Percentiles rank a stretch among this genome's conserved stretches.
phyloP scores from a whole-genome alignment of 2,797 vertebrate genomes.

The Cossypha niveicapilla region DNA sequence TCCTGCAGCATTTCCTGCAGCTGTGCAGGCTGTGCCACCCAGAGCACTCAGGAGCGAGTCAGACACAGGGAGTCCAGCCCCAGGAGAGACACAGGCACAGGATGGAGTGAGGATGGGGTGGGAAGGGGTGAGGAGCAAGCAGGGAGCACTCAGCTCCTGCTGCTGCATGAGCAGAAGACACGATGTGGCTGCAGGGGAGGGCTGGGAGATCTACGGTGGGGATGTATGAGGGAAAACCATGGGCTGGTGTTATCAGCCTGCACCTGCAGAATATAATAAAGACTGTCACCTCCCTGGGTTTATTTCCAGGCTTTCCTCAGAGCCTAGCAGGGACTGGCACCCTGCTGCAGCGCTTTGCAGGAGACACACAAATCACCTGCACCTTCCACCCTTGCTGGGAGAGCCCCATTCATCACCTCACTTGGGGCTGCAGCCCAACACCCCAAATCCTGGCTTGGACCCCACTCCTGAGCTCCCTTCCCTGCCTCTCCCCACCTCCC shows the following conservation, averaged over 20 bases:
- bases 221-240: background rate
- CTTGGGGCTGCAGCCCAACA: background rate
- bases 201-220: background rate
- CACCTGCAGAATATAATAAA: conserved; percentile 17
- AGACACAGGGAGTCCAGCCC: background rate
- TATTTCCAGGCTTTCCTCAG: background rate
- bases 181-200: rapidly evolving
- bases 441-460: background rate
- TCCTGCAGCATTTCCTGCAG: background rate
- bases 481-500: background rate
- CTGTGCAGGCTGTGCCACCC: background rate
- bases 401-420: background rate
- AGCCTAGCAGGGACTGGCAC: background rate
- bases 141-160: background rate
- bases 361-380: background rate
- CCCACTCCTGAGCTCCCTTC: background rate
- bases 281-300: background rate
- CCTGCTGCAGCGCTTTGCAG: background rate
- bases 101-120: background rate
- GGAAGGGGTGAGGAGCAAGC: background rate
- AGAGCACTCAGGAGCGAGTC: rapidly evolving
- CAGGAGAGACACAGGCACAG: background rate
- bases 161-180: background rate
- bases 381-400: background rate
- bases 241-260: background rate